Base-by-base conservation (phyloP, 1,140 invertebrate species). In the Aethina tumida region DNA sequence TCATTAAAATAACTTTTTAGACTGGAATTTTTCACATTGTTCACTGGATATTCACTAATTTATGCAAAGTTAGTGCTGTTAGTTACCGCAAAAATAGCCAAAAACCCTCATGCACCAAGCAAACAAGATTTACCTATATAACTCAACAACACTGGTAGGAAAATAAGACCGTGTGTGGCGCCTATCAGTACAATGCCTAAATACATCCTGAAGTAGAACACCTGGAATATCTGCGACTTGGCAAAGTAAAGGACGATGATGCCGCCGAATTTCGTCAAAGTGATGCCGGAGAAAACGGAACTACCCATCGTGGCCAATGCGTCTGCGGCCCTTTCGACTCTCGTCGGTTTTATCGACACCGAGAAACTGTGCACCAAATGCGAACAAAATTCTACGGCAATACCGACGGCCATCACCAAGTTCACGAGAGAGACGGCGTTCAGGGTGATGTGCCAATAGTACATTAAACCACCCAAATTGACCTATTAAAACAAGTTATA, bases 201-300 rank as follows among this genome's bases (percentile, higher is more conserved):
- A 65, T 97, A 98, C 95, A 99, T 99, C 48, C 92, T 77, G 70
- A 97, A 98, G 71, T 97, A 97, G 65, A 95, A 98, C 52, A 97
- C 85, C 71, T 84, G 72, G 67, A 98, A 98, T 31, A 99, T 90
- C 71, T 97, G 92, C 45, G 89, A 95, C 58, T 96, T 93, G 1
- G 94, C 91, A 64, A 97, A 97, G 5, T 80, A 91, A 30, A 98
- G 67, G 18, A 98, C 88, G 34, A 95, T 72, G 55, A 98, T 94
- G 26, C 95, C 95, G 24, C 84, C 88, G 59, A 97, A 90, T 66
- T 97, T 97, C 2, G 95, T 98, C 17, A 97, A 67, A 1, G 94
- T 97, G 47, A 99, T 97, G 40, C 95, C 95, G 37, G 91, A 95
- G 41, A 98, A 82, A 58, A 97, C 90, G 0, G 92, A 96, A 56